Evolutionary conservation across 2,888 invertebrate genomes (phyloP).

Genomic region (Ganaspis brasiliensis): DNA sequence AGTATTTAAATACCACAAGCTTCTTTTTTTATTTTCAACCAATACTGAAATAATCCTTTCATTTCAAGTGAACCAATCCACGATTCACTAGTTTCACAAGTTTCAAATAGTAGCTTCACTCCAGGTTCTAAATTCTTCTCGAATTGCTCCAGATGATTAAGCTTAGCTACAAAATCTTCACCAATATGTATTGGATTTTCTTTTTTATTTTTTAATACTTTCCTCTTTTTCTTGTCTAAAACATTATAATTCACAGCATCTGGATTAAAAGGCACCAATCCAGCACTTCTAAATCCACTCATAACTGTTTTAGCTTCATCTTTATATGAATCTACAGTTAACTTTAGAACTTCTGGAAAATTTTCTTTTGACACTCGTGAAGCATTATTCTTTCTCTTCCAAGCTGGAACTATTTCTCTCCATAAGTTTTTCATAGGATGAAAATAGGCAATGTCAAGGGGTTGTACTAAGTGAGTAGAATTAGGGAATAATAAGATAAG

Average conservation of each 20-base stretch:
- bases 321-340: not conserved
- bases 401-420: not conserved
- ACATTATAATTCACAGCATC: constrained; percentile 49
- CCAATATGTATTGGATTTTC: not conserved
- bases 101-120: not conserved
- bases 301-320: not conserved
- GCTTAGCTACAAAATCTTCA: not conserved
- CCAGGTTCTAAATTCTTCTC: not conserved
- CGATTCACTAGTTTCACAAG: not conserved
- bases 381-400: not conserved
- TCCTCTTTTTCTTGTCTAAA: not conserved
- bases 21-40: not conserved
- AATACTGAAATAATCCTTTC: not conserved
- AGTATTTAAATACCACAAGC: not conserved
- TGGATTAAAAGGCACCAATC: constrained; percentile 53
- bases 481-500: not conserved
- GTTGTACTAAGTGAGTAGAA: not conserved
- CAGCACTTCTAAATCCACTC: constrained; percentile 52
- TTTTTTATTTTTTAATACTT: not conserved
- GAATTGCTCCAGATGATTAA: not conserved
- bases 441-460: constrained; percentile 4
- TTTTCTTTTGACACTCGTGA: not conserved
- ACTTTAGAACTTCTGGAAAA: not conserved
- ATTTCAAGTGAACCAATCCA: not conserved
- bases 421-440: not conserved